Evolutionary conservation across 2,888 invertebrate species (phyloP).

Genomic region (Graphium colonna): DNA sequence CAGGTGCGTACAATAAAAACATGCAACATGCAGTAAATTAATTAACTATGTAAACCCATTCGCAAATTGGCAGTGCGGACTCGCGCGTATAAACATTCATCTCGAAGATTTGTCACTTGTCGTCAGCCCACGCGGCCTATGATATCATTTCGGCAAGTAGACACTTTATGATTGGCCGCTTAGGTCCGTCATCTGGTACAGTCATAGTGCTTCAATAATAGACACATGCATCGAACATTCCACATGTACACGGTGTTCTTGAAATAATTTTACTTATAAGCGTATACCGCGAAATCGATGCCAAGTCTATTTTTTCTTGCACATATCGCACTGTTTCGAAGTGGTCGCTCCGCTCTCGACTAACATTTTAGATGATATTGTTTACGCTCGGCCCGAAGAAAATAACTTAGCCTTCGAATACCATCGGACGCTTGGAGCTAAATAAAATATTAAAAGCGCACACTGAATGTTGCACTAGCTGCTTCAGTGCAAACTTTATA

Average conservation of each 20-base stretch:
- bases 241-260: conserved; percentile 33
- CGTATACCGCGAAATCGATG: conserved; percentile 34
- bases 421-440: conserved; percentile 5
- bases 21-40: conserved; percentile 1
- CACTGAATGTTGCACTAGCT: conserved; percentile 10
- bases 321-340: conserved; percentile 14
- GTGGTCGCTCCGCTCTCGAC: conserved; percentile 8
- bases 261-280: conserved; percentile 34
- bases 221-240: conserved; percentile 29
- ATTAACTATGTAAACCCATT: conserved; percentile 6
- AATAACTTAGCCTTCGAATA: conserved; percentile 20
- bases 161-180: conserved; percentile 39
- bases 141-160: conserved; percentile 28
- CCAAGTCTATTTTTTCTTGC: conserved; percentile 35
- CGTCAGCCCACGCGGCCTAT: conserved; percentile 35
- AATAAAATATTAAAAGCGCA: conserved; percentile 6
- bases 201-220: conserved; percentile 44
- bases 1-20: not conserved
- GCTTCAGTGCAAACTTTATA: conserved; percentile 18
- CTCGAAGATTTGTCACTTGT: conserved; percentile 44
- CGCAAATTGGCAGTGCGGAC: conserved; percentile 8
- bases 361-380: conserved; percentile 20
- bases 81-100: conserved; percentile 11
- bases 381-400: conserved; percentile 17
- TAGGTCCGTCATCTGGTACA: conserved; percentile 42